Conservation (phyloP, 2,113 vertebrate genomes). For the Cebidichthys violaceus region DNA sequence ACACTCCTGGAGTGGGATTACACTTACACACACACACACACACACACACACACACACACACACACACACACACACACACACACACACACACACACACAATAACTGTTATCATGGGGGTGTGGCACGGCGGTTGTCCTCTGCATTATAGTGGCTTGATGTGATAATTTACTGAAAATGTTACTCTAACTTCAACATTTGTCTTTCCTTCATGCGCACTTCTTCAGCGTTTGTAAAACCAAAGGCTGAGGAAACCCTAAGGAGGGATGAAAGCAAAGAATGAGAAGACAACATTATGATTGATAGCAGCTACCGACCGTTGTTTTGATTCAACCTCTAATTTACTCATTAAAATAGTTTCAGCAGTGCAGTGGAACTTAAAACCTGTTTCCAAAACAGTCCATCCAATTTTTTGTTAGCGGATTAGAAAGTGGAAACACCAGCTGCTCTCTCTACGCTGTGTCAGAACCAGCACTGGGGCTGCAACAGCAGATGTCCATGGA, state of each 20-base stretch:
- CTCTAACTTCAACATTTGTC: neutral
- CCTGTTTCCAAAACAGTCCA: constrained; percentile 63
- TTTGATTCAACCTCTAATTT: constrained; percentile 43
- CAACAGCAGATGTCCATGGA: constrained; percentile 74
- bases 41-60: constrained; percentile 6
- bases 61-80: neutral
- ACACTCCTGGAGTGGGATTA: neutral
- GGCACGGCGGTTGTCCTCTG: neutral
- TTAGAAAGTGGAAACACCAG: constrained; percentile 57
- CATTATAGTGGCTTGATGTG: neutral
- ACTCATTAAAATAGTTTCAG: constrained; percentile 63
- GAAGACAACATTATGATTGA: neutral
- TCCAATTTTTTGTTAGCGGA: constrained; percentile 41
- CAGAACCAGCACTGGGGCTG: constrained; percentile 47
- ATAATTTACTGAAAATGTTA: neutral
- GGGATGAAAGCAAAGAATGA: neutral
- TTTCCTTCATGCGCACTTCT: neutral
- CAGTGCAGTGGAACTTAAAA: constrained; percentile 55
- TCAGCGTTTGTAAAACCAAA: neutral
- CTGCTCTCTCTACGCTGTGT: constrained; percentile 56
- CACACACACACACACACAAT: neutral
- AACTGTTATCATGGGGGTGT: neutral
- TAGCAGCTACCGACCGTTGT: constrained; percentile 34
- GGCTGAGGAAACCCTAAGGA: neutral
- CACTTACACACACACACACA: neutral